Conservation (phyloP, 2,888 invertebrate species). For the Aplocera efformata region DNA sequence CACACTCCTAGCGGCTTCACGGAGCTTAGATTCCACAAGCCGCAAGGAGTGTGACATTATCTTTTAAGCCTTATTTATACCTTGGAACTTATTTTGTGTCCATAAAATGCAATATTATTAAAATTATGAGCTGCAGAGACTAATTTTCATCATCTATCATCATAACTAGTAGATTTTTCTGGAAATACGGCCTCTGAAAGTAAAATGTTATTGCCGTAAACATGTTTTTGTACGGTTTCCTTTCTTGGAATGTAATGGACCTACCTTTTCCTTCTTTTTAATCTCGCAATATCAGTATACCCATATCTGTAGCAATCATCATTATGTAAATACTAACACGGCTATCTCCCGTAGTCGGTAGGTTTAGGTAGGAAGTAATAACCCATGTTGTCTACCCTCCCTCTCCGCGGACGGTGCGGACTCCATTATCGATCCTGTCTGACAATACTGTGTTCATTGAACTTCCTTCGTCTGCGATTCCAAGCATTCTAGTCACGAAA, state of each 20-base stretch:
- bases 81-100: no score
- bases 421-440: conserved; percentile 28
- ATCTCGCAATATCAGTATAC: background rate
- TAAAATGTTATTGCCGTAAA: conserved; percentile 6
- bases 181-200: conserved; percentile 5
- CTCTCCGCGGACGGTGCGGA: conserved; percentile 13
- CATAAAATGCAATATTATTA: no score
- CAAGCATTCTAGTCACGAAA: conserved; percentile 8
- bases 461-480: conserved; percentile 20
- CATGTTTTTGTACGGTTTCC: conserved; percentile 4
- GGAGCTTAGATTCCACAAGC: no score
- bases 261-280: background rate
- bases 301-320: background rate
- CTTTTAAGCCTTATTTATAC: background rate
- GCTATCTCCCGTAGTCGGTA: background rate
- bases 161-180: background rate
- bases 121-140: no score
- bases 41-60: background rate
- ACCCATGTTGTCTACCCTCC: conserved; percentile 12
- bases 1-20: conserved; percentile 33
- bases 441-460: conserved; percentile 27
- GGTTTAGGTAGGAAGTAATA: conserved; percentile 2
- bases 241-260: background rate
- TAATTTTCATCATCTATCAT: no score
- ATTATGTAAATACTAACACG: background rate